Conservation (phyloP, 2,797 vertebrate species). For the Pagetopsis macropterus region DNA sequence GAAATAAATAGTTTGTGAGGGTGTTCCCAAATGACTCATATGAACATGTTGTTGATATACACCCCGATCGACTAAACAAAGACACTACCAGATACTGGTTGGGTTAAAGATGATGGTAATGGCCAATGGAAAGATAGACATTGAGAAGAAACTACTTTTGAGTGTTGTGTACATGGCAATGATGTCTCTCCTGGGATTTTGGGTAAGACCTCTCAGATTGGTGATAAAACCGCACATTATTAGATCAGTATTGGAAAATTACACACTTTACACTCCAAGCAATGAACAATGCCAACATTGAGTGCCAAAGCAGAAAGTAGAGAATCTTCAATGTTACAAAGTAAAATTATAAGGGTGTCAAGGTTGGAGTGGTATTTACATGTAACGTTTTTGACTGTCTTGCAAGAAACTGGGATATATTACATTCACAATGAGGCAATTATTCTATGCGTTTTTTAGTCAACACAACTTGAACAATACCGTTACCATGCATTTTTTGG, state of each 20-base stretch:
- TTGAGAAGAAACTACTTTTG: background rate
- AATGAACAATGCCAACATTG: background rate
- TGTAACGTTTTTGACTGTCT: background rate
- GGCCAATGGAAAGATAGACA: background rate
- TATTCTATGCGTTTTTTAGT: background rate
- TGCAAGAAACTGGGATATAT: background rate
- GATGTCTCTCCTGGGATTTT: background rate
- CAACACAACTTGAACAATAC: background rate
- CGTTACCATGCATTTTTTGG: background rate
- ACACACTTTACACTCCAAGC: background rate
- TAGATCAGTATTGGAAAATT: background rate
- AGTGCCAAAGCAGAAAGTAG: background rate
- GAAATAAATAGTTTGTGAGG: background rate
- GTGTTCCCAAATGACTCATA: background rate
- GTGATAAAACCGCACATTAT: background rate
- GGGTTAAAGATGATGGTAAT: constrained; percentile 3
- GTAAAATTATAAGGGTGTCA: background rate
- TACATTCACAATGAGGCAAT: background rate
- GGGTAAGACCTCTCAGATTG: background rate
- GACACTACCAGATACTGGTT: constrained; percentile 8
- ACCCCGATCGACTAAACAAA: background rate
- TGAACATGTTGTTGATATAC: constrained; percentile 20
- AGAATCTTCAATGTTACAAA: background rate
- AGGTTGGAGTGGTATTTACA: background rate
- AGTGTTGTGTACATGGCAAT: background rate